These are phyloP conservation scores for Channa striata DNA, from an alignment of 2,797 vertebrate species.

Conservation along the genomic window DNA sequence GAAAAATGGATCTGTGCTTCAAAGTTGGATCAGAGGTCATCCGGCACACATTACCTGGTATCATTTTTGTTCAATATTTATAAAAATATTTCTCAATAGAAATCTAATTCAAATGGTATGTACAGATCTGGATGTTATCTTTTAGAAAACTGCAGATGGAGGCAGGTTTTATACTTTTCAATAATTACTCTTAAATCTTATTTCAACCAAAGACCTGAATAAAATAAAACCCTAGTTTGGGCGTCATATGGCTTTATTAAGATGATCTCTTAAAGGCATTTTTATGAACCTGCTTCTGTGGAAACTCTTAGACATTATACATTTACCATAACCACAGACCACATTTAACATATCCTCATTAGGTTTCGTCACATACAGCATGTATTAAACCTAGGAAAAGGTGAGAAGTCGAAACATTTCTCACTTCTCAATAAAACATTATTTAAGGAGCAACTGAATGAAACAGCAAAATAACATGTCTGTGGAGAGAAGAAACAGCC, in stretches of 20 bases:
- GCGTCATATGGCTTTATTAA: background rate
- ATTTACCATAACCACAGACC: background rate
- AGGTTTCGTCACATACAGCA: background rate
- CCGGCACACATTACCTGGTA: slow-evolving; percentile 3
- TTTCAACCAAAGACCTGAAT: no score
- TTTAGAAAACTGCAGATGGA: slow-evolving; percentile 7
- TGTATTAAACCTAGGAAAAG: background rate
- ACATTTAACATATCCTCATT: slow-evolving; percentile 10
- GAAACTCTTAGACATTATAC: no score
- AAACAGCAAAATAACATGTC: no score
- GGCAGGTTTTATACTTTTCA: slow-evolving; percentile 24
- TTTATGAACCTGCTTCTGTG: background rate
- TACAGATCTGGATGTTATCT: no score
- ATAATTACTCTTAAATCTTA: no score
- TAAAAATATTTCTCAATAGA: background rate
- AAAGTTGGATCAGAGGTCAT: background rate
- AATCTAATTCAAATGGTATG: slow-evolving; percentile 4
- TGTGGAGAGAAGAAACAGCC: no score
- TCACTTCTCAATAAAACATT: no score
- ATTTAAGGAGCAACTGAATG: no score
- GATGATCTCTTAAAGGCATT: slow-evolving; percentile 10
- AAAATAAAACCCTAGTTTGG: no score
- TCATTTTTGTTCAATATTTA: slow-evolving; percentile 4
- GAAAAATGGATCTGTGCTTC: slow-evolving; percentile 9
- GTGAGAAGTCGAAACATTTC: no score